These are phyloP conservation scores for Protonemura montana DNA, from an alignment of 2,888 invertebrate genomes.

Conservation along the genomic window DNA sequence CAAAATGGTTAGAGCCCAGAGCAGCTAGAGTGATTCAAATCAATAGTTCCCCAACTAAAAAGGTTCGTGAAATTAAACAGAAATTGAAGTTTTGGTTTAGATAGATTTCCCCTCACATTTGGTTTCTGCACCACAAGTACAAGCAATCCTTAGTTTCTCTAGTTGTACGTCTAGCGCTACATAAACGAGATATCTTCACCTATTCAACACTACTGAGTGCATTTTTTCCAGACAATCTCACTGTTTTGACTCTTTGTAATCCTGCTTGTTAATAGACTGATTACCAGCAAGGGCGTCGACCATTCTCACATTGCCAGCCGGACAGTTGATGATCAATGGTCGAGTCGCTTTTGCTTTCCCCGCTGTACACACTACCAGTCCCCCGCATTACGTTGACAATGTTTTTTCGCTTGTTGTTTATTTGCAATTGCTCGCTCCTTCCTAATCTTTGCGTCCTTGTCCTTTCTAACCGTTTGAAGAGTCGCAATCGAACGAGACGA, in stretches of 20 bases:
- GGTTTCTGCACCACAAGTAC: not conserved
- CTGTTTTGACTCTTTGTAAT: not conserved
- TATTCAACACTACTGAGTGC: not conserved
- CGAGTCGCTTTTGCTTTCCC: not conserved
- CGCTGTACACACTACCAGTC: not conserved
- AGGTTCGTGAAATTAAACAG: no score
- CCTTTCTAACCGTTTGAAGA: not conserved
- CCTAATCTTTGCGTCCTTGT: conserved; percentile 4
- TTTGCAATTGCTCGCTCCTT: conserved; percentile 7
- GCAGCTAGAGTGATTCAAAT: no score
- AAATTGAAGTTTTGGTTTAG: no score
- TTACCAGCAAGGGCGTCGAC: not conserved
- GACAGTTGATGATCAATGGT: no score
- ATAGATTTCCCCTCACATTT: no score
- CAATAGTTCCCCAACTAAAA: no score
- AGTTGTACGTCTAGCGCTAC: not conserved
- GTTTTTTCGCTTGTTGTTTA: conserved; percentile 2
- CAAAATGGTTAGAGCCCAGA: no score
- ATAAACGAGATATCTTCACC: not conserved
- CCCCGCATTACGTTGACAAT: not conserved
- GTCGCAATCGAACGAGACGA: not conserved
- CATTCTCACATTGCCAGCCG: not conserved
- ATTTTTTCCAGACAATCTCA: not conserved
- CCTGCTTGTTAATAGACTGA: conserved; percentile 4
- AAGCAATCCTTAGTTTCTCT: not conserved